These are phyloP conservation scores for Eilema caniola DNA, from an alignment of 2,888 invertebrate genomes.

Conservation along the genomic window DNA sequence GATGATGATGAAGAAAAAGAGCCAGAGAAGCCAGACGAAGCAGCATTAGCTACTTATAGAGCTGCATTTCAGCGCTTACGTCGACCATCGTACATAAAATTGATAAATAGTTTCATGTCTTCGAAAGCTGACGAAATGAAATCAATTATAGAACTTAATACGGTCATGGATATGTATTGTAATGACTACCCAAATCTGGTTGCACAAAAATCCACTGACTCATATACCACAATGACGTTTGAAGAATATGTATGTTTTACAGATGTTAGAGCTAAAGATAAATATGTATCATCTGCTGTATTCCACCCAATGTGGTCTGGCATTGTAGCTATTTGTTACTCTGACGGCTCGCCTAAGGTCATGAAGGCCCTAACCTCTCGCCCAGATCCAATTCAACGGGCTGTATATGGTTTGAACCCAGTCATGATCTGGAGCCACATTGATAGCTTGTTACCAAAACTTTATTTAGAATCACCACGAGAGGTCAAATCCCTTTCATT, in stretches of 20 bases:
- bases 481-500: conserved; percentile 89
- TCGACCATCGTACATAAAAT: conserved; percentile 74
- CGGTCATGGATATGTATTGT: conserved; percentile 87
- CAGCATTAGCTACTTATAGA: conserved; percentile 67
- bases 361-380: conserved; percentile 74
- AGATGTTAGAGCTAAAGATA: conserved; percentile 89
- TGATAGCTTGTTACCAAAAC: conserved; percentile 90
- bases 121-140: conserved; percentile 65
- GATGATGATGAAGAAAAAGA: conserved; percentile 56
- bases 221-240: conserved; percentile 73
- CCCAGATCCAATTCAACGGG: conserved; percentile 82
- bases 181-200: conserved; percentile 88
- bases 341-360: conserved; percentile 84
- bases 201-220: conserved; percentile 63
- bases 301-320: conserved; percentile 92
- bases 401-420: conserved; percentile 88
- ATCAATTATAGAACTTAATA: conserved; percentile 77
- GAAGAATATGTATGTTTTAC: conserved; percentile 89
- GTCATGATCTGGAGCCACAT: conserved; percentile 92
- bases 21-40: conserved; percentile 65
- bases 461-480: conserved; percentile 89
- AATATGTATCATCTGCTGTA: conserved; percentile 88
- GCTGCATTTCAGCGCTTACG: conserved; percentile 69
- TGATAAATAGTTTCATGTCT: conserved; percentile 67
- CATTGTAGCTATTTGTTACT: conserved; percentile 89